These are phyloP conservation scores for Eidolon helvum DNA, from an alignment of 2,113 vertebrate species.

Conservation along the genomic window DNA sequence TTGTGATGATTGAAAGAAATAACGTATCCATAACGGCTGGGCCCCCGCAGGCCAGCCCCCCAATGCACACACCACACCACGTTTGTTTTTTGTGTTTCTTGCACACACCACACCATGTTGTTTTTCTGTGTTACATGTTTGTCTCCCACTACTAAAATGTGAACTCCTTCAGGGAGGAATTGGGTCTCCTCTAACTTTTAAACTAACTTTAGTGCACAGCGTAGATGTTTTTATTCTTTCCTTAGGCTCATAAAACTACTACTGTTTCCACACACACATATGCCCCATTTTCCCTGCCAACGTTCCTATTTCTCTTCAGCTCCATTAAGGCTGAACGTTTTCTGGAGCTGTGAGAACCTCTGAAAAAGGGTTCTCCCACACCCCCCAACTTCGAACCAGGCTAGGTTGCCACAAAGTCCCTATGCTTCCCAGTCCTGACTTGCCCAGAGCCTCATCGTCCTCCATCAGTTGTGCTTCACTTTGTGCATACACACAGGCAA, in stretches of 20 bases:
- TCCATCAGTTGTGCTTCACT: not conserved
- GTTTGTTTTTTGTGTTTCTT: too few species aligned
- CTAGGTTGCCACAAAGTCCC: not conserved
- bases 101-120: rapidly evolving
- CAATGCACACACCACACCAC: not conserved
- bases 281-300: not conserved
- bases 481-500: not conserved
- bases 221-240: not conserved
- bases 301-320: not conserved
- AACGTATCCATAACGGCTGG: rapidly evolving
- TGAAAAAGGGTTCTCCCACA: not conserved
- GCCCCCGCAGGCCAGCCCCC: not conserved
- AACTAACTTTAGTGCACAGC: not conserved
- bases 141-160: not conserved
- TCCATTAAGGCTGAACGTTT: not conserved
- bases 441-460: not conserved
- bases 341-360: not conserved
- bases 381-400: not conserved
- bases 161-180: not conserved
- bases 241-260: not conserved
- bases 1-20: too few species aligned
- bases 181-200: not conserved
- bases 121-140: not conserved
- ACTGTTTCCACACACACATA: rapidly evolving
- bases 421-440: not conserved